A percentile compares a stretch with the other conserved stretches of the same genome.
Evolutionary conservation across 2,797 vertebrate species (phyloP).

Genomic region (Urosaurus nigricauda): DNA sequence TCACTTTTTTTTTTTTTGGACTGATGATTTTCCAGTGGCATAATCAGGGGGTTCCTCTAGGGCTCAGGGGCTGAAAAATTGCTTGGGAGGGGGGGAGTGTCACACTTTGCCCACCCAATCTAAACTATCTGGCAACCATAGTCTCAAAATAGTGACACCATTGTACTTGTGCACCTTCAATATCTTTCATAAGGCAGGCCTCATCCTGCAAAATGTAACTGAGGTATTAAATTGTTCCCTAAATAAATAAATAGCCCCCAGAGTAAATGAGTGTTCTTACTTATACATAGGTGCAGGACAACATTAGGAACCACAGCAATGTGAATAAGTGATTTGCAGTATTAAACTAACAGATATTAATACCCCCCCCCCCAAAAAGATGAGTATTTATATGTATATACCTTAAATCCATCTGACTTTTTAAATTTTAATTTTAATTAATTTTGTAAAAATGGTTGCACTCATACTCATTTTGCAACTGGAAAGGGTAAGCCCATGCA

Average conservation of each 20-base stretch:
- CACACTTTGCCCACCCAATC: too few relatives aligned
- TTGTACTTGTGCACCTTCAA: background rate
- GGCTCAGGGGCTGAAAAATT: too few relatives aligned
- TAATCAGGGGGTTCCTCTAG: too few relatives aligned
- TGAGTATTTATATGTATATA: background rate
- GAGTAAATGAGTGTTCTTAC: too few relatives aligned
- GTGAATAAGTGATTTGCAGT: background rate
- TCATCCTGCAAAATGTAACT: background rate
- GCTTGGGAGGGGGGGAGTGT: too few relatives aligned
- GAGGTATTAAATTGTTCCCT: too few relatives aligned
- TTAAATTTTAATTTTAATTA: conserved; percentile 19
- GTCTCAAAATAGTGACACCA: conserved; percentile 8
- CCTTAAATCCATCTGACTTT: conserved; percentile 17
- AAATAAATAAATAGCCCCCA: too few relatives aligned
- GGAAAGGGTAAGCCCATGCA: background rate
- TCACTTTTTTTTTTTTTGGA: too few relatives aligned
- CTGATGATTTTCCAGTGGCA: too few relatives aligned
- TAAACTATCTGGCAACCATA: background rate
- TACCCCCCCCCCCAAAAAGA: rapidly evolving
- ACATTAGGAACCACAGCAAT: background rate
- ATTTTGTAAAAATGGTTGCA: background rate
- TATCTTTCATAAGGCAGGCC: background rate
- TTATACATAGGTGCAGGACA: background rate
- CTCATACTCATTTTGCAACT: background rate
- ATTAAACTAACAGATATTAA: conserved; percentile 25